Conservation (phyloP, 1,140 invertebrate species). For the Pachypeltis micranthus region DNA sequence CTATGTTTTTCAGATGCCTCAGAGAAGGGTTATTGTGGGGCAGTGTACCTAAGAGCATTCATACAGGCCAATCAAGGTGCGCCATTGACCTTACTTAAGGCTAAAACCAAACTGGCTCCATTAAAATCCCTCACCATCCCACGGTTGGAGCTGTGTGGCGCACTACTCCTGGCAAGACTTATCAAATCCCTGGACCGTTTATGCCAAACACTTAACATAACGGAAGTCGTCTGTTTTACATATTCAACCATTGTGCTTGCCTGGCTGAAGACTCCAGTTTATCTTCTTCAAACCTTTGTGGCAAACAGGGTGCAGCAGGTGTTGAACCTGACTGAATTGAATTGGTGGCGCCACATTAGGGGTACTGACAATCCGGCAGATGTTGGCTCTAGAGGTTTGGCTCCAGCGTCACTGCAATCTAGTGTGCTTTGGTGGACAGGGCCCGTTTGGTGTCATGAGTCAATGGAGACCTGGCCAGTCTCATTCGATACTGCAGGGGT, state of each 20-base stretch:
- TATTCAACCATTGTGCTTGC: slow-evolving; percentile 30
- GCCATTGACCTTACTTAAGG: slow-evolving; percentile 28
- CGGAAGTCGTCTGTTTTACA: slow-evolving; percentile 28
- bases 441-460: not conserved
- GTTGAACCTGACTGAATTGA: not conserved
- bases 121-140: slow-evolving; percentile 32
- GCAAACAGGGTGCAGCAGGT: slow-evolving; percentile 10
- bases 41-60: slow-evolving; percentile 26
- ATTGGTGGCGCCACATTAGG: slow-evolving; percentile 17
- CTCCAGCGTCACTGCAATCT: slow-evolving; percentile 24
- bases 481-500: not conserved
- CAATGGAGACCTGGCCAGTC: not conserved
- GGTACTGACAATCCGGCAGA: slow-evolving; percentile 16
- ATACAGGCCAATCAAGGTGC: slow-evolving; percentile 21
- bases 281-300: not conserved
- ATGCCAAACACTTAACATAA: slow-evolving; percentile 19
- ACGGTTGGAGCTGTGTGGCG: slow-evolving; percentile 33
- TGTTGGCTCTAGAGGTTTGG: slow-evolving; percentile 12
- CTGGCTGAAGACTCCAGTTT: slow-evolving; percentile 25
- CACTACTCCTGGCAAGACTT: slow-evolving; percentile 28
- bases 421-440: slow-evolving; percentile 23
- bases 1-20: slow-evolving; percentile 33
- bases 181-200: slow-evolving; percentile 23
- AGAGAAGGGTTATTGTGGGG: slow-evolving; percentile 29
- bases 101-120: slow-evolving; percentile 33